Base-by-base conservation (phyloP, 2,888 invertebrate species). In the Sminthurinus aureus region DNA sequence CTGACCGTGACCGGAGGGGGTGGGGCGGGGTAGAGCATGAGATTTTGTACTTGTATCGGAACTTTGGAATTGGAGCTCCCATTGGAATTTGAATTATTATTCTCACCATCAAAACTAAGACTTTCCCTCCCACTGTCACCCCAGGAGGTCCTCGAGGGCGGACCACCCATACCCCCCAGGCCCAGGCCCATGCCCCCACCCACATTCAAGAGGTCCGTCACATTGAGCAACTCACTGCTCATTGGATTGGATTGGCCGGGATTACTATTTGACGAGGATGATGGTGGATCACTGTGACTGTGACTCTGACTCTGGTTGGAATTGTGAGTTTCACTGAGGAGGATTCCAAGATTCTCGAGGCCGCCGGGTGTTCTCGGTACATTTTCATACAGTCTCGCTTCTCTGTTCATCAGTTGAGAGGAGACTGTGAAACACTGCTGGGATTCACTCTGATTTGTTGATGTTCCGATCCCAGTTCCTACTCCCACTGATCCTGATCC, bases 371-470 rank as follows among this genome's bases (percentile, higher is more conserved):
- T 85, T 12, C 85, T 85, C n/a, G 87, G 87, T 3, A 88, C 87
- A 85, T 88, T 88, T 83, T 88, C 88, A 80, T 88, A 88, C n/a
- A 88, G 80, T 26, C 87, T 84, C 24, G 88, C 87, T 64, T 88
- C 88, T 50, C 88, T 20, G 0, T 84, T 84, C 51, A 85, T 84
- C n/a, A 88, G 84, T 84, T 88, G 88, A 15, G 86, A 87, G 15
- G 87, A 87, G 52, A 88, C 86, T n/a, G 88, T 87, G 81, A 87
- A 88, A 81, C 86, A 86, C 0, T 80, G 84, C 13, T n/a, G n/a
- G 74, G 73, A 51, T 81, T 24, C 52, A 20, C 69, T 22, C 9
- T 75, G 22, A 9, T 26, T 22, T 79, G 83, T 76, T 73, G 79
- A 38, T 66, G 64, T 18, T 52, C 20, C 9, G 9, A 12, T 13